Base-by-base conservation (phyloP, 2,888 invertebrate species). In the Tetragnatha montana region DNA sequence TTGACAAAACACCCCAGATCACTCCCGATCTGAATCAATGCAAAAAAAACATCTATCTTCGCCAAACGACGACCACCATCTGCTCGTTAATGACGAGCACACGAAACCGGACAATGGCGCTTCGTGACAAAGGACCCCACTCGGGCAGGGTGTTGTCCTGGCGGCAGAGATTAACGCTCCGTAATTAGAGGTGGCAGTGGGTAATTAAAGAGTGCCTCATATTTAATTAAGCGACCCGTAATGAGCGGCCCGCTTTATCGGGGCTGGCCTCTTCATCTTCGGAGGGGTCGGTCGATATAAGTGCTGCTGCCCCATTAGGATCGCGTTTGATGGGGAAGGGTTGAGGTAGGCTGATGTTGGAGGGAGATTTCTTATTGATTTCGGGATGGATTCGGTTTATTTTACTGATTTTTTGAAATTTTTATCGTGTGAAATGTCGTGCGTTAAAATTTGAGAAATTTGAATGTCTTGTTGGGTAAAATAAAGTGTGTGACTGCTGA, bases 131-230 rank as follows among this genome's bases (percentile, higher is more conserved):
- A 75, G 68, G 81, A 71, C 81, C 21, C 47, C 35, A 49, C 75
- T 21, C 74, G 60, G 69, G 73, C 68, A 89, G 89, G 89, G 89
- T 89, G 89, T 89, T 89, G 89, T 89, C 89, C 81, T 73, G 69
- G 71, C 10, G 47, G 60, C 81, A 74, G 81, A 89, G 89, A 89
- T 89, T 89, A 89, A 80, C 85, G 89, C 85, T 68, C 81, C 84
- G 51, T 89, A 89, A 89, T 89, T 89, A 89, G 89, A 84, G 89
- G 89, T 85, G 85, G 89, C 89, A 89, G 89, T 81, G 76, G 89
- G 85, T 89, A 89, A 89, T 89, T 89, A 89, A 89, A 89, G 89
- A 85, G 75, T 73, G 89, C 85, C 89, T 89, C 89, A 89, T 89
- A 89, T 89, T 89, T 89, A 89, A 89, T 89, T 89, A 89, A 89